phyloP scores from a whole-genome alignment of 2,113 vertebrate species.

The Salvelinus sp. region DNA sequence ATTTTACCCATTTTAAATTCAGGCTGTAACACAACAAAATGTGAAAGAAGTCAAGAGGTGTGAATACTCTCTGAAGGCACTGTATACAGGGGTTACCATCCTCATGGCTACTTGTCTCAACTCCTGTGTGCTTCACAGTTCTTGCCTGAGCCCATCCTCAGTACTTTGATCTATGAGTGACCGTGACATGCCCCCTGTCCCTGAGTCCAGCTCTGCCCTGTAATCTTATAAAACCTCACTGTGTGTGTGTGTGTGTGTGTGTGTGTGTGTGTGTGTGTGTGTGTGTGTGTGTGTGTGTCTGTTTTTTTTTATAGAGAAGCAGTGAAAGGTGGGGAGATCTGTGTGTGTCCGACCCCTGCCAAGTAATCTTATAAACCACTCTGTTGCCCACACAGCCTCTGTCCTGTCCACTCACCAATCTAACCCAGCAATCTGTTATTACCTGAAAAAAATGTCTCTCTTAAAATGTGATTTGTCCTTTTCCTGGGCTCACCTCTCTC shows the following conservation, averaged over 20 bases:
- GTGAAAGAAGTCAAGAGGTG: too few relatives aligned
- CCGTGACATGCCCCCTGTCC: background rate
- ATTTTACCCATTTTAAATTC: too few relatives aligned
- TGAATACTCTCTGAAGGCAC: too few relatives aligned
- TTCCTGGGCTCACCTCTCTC: conserved; percentile 36
- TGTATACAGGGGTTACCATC: background rate
- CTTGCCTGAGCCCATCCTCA: background rate
- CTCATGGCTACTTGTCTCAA: background rate
- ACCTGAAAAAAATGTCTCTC: conserved; percentile 42
- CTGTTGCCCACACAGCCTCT: conserved; percentile 30
- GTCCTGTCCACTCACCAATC: conserved; percentile 40
- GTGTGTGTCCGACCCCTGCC: conserved; percentile 30
- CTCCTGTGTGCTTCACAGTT: conserved; percentile 1
- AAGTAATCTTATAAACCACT: conserved; percentile 45
- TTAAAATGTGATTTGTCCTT: conserved; percentile 51
- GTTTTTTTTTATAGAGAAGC: background rate
- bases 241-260: background rate
- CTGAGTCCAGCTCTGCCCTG: conserved; percentile 17
- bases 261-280: background rate
- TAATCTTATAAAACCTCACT: conserved; percentile 45
- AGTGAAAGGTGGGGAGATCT: background rate
- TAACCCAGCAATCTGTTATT: conserved; percentile 52
- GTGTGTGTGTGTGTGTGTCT: background rate
- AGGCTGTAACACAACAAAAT: too few relatives aligned
- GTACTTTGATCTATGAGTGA: conserved; percentile 29